Conservation (phyloP, 2,888 invertebrate genomes). For the Petrolisthes manimaculis region DNA sequence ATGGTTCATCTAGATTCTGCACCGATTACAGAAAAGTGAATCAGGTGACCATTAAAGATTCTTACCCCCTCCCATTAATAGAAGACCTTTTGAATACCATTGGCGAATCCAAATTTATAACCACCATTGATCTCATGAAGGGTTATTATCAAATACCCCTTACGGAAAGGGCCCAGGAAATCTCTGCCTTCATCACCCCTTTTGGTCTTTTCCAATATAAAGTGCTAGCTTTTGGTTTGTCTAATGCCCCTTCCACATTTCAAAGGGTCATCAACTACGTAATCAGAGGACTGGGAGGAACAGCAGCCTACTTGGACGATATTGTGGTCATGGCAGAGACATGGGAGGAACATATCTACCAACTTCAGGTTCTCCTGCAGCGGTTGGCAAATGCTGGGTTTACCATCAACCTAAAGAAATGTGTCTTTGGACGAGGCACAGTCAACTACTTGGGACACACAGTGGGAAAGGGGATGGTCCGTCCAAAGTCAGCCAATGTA, state of each 20-base stretch:
- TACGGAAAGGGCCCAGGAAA: background rate
- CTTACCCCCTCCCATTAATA: background rate
- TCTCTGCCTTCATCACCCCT: slow-evolving; percentile 20
- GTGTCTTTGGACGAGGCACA: too few species aligned
- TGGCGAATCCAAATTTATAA: background rate
- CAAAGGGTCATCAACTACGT: background rate
- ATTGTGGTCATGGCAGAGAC: too few species aligned
- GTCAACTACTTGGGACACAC: too few species aligned
- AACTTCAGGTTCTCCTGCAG: too few species aligned
- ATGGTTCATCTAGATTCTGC: background rate
- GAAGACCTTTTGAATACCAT: background rate
- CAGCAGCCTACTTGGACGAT: background rate
- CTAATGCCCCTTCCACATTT: background rate
- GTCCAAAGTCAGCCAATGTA: too few species aligned
- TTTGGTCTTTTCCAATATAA: slow-evolving; percentile 14
- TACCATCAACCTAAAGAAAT: too few species aligned
- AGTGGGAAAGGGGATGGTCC: too few species aligned
- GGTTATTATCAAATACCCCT: background rate
- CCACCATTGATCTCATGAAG: slow-evolving; percentile 9
- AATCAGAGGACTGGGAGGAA: background rate
- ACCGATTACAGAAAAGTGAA: slow-evolving; percentile 7
- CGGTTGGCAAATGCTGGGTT: too few species aligned
- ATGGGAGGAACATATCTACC: too few species aligned
- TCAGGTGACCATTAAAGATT: background rate
- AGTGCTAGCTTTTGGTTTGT: background rate